A percentile compares a stretch with the other conserved stretches of the same genome.
Evolutionary conservation across 2,797 vertebrate genomes (phyloP).

Genomic region (Limosa lapponica): DNA sequence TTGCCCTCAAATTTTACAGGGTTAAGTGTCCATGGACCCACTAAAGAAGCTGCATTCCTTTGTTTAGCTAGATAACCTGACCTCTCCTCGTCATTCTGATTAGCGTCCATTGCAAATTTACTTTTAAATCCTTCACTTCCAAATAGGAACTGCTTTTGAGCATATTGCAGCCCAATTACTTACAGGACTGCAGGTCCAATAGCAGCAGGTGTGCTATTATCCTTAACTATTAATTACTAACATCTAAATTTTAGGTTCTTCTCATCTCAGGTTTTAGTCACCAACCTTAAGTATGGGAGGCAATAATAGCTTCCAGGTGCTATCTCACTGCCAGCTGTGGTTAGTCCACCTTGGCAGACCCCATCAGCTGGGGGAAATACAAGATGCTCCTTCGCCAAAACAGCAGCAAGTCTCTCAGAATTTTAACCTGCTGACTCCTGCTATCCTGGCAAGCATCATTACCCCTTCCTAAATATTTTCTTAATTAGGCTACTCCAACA

Average conservation of each 20-base stretch:
- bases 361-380: neutral
- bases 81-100: neutral
- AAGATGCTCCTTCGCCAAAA: neutral
- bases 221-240: neutral
- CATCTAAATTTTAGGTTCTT: neutral
- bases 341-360: neutral
- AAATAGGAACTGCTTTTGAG: neutral
- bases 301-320: neutral
- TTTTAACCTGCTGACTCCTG: neutral
- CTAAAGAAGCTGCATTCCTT: neutral
- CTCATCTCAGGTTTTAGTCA: neutral
- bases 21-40: neutral
- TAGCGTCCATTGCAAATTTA: neutral
- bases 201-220: neutral
- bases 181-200: neutral
- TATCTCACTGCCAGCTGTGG: neutral
- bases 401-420: neutral
- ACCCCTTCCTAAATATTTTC: neutral
- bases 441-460: neutral
- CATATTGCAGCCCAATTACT: neutral
- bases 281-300: neutral
- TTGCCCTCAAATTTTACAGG: rapidly evolving
- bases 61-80: neutral
- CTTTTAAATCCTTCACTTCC: neutral
- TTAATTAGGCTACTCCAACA: neutral